Base-by-base conservation (phyloP, 2,797 vertebrate genomes). In the Brotogeris chrysoptera region DNA sequence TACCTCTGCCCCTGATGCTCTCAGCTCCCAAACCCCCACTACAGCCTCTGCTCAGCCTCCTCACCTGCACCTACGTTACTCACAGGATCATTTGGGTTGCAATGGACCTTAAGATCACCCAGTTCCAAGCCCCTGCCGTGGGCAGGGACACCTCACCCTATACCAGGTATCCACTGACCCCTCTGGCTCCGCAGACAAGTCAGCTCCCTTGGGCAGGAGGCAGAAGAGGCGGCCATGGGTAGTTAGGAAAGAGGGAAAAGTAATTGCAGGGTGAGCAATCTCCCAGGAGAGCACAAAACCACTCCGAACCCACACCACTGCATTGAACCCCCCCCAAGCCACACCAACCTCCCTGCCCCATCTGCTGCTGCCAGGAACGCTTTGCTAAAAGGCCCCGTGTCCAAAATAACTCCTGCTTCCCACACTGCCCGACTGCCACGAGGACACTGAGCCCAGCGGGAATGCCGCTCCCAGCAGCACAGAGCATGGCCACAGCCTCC, bases 241-340 rank as follows among this genome's bases (percentile, higher is more conserved):
- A 66, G 73, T 91, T 68, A 70, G 70, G 41, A 19, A 49, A 84
- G 61, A 73, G 27, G 0, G 4, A 38, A 50, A 44, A 24, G 36
- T 27, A 95, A 95, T 25, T 86, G 57, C 68, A 92, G 77, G 57
- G 50, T 21, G 46, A 83, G 44, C 72, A 64, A 43, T 5, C 12
- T 32, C 2, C 34, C 0, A 72, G 49, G 15, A 44, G 53, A 87
- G 76, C 77, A 57, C 41, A 63, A 52, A 81, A 32, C 70, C 27
- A 5, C 38, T 44, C 52, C 16, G 50, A 80, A 47, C 32, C 61
- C 72, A 78, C 46, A 32, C 11, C 30, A n/a, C 46, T 1, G 0
- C 32, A 27, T 53, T 52, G 10, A 34, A 34, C 49, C 23, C 1
- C 1, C 49, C 43, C 5, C 18, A 43, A 27, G 52, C 57, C 39